These are phyloP conservation scores for Hoplias malabaricus DNA, from an alignment of 2,113 vertebrate genomes.

Conservation along the genomic window DNA sequence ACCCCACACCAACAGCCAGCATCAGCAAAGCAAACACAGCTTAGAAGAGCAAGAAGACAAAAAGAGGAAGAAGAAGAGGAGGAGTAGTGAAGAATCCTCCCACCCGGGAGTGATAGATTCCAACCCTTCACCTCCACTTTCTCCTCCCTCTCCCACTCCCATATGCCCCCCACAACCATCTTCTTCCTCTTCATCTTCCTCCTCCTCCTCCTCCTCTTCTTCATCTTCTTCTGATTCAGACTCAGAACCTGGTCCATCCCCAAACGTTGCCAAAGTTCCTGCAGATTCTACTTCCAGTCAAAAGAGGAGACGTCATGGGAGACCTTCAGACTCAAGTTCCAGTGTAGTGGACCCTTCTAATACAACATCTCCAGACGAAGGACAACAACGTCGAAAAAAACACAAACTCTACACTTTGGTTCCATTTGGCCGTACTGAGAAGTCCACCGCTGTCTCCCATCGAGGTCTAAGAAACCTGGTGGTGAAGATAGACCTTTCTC, in stretches of 20 bases:
- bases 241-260: conserved; percentile 76
- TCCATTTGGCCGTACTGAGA: conserved; percentile 89
- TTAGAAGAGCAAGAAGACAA: conserved; percentile 25
- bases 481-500: conserved; percentile 93
- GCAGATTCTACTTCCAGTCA: conserved; percentile 72
- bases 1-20: conserved; percentile 63
- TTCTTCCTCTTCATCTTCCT: conserved; percentile 63
- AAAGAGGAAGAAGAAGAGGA: conserved; percentile 49
- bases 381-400: conserved; percentile 78
- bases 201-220: conserved; percentile 65
- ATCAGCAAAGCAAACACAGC: conserved; percentile 28
- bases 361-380: conserved; percentile 72
- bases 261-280: conserved; percentile 71
- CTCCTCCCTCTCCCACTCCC: conserved; percentile 68
- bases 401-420: conserved; percentile 92
- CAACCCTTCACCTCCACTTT: conserved; percentile 68
- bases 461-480: conserved; percentile 88
- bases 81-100: conserved; percentile 59
- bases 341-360: conserved; percentile 51
- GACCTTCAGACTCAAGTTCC: conserved; percentile 67
- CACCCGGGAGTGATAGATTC: conserved; percentile 75
- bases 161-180: conserved; percentile 62
- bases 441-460: conserved; percentile 73
- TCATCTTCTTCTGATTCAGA: conserved; percentile 80
- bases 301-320: conserved; percentile 60